phyloP scores from a whole-genome alignment of 2,888 invertebrate species.

The Monoplex corrugatus region DNA sequence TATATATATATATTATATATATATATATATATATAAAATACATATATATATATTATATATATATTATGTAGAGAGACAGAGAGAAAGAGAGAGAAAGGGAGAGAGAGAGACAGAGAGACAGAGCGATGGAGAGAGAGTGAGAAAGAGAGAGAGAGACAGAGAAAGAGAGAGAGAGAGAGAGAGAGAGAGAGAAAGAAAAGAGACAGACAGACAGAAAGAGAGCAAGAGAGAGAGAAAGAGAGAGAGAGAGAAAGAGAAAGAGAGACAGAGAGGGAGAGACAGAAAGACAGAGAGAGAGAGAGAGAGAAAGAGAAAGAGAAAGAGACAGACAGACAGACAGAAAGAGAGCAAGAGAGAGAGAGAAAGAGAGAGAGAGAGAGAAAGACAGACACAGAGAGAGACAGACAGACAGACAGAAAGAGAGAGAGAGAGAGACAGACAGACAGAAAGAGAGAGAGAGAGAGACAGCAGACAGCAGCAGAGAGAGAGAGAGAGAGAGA shows the following conservation, averaged over 20 bases:
- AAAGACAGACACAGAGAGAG: constrained; percentile 14
- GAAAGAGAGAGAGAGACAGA: background rate
- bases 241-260: no score
- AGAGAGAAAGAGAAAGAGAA: background rate
- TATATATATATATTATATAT: no score
- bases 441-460: constrained; percentile 4
- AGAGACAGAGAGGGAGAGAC: background rate
- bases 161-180: background rate
- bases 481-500: background rate
- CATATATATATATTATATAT: no score
- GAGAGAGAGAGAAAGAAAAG: background rate
- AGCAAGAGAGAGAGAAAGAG: no score
- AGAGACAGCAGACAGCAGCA: background rate
- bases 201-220: background rate
- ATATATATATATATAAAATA: no score
- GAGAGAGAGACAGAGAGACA: no score
- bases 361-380: background rate
- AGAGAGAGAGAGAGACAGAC: constrained; percentile 15
- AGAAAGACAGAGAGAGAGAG: background rate
- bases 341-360: no score
- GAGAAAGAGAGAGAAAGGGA: no score
- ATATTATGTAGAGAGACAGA: no score
- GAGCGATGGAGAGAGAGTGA: no score
- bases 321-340: no score
- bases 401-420: background rate